These are phyloP conservation scores for Germaria angustata DNA, from an alignment of 2,888 invertebrate species.

Conservation along the genomic window DNA sequence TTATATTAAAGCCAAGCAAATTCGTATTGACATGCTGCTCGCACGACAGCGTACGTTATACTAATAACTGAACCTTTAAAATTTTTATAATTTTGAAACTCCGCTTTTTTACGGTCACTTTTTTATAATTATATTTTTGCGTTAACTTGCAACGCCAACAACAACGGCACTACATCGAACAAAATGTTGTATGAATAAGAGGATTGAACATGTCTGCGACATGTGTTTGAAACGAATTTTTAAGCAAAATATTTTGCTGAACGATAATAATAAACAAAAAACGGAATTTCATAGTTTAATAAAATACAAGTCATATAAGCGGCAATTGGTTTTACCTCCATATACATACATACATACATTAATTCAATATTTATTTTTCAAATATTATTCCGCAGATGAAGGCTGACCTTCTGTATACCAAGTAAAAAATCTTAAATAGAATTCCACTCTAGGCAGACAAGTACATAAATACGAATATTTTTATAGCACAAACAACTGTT, in stretches of 20 bases:
- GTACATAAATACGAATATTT: not conserved
- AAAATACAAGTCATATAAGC: not conserved
- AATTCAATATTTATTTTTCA: not conserved
- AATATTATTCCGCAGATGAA: slow-evolving; percentile 41
- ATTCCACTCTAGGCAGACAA: not conserved
- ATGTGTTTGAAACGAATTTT: slow-evolving; percentile 40
- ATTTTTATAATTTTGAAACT: slow-evolving; percentile 53
- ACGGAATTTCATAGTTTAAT: slow-evolving; percentile 25
- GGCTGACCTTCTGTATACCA: slow-evolving; percentile 50
- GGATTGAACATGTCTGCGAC: slow-evolving; percentile 13
- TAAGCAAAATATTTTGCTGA: slow-evolving; percentile 15
- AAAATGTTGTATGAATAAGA: slow-evolving; percentile 32
- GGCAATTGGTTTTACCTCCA: slow-evolving; percentile 28
- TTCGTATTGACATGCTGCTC: slow-evolving; percentile 28
- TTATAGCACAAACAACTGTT: slow-evolving; percentile 8
- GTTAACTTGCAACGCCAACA: slow-evolving; percentile 6
- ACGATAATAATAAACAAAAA: slow-evolving; percentile 20
- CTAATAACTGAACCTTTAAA: slow-evolving; percentile 52
- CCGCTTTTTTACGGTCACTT: slow-evolving; percentile 25
- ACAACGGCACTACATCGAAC: not conserved
- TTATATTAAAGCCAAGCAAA: slow-evolving; percentile 20
- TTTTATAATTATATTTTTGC: slow-evolving; percentile 12
- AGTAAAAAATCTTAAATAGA: slow-evolving; percentile 25
- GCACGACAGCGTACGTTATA: slow-evolving; percentile 54
- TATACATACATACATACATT: slow-evolving; percentile 16